A percentile compares a stretch with the other conserved stretches of the same genome.
Evolutionary conservation across 2,797 vertebrate species (phyloP).

Genomic region (Cirrhinus mrigala): DNA sequence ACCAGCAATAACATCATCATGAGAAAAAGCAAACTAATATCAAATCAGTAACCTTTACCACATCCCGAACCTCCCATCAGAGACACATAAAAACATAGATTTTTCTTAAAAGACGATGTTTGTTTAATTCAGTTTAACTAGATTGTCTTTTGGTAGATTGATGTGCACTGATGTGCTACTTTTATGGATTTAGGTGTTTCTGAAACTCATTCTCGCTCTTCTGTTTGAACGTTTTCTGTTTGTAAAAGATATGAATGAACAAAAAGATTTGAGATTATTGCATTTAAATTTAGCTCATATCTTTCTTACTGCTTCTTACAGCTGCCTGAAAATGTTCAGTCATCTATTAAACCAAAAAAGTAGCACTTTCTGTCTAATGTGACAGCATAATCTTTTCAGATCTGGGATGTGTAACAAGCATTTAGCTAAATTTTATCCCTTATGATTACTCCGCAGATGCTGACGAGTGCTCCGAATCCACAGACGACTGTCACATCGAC

Average conservation of each 20-base stretch:
- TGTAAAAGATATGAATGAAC: background rate
- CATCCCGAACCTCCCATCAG: slow-evolving; percentile 8
- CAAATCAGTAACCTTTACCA: slow-evolving; percentile 11
- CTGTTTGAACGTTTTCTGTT: background rate
- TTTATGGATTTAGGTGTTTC: background rate
- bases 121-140: background rate
- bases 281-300: background rate
- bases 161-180: slow-evolving; percentile 16
- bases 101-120: background rate
- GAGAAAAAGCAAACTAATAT: slow-evolving; percentile 4
- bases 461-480: slow-evolving; percentile 91
- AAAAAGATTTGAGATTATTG: background rate
- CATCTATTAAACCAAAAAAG: background rate
- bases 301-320: background rate
- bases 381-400: background rate
- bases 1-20: background rate
- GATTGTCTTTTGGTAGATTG: background rate
- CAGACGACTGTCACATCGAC: slow-evolving; percentile 96
- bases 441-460: slow-evolving; percentile 75
- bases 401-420: background rate
- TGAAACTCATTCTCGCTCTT: background rate
- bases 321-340: background rate
- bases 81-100: background rate
- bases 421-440: background rate
- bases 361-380: background rate